Evolutionary conservation across 2,797 vertebrate species (phyloP).

Genomic region (Heliangelus exortis): DNA sequence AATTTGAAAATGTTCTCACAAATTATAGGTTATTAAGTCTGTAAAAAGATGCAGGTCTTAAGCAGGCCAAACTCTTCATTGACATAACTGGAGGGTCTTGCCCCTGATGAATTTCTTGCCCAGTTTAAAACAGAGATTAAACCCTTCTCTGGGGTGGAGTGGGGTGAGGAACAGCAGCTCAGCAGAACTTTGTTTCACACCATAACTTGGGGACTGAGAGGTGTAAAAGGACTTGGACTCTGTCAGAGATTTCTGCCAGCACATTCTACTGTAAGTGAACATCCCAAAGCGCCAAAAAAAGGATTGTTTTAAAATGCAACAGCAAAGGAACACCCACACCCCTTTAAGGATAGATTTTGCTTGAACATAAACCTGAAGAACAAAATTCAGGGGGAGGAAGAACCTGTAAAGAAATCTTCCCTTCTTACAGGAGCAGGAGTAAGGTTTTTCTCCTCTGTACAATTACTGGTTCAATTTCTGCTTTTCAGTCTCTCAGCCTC

Average conservation of each 20-base stretch:
- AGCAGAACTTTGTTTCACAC: neutral
- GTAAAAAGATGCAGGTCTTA: neutral
- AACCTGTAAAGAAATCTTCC: neutral
- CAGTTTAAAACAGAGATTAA: conserved; percentile 23
- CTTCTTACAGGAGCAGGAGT: rapidly evolving
- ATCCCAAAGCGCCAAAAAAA: neutral
- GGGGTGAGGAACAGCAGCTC: neutral
- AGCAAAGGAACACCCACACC: neutral
- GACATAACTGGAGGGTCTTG: neutral
- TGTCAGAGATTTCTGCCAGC: neutral
- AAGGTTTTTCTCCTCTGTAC: neutral
- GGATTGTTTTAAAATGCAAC: neutral
- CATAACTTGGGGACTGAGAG: neutral
- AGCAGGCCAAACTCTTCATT: neutral
- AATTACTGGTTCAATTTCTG: neutral
- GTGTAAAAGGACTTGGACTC: neutral
- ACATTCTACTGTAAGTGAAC: neutral
- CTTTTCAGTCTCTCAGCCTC: neutral
- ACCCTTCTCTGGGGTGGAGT: neutral
- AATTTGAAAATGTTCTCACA: conserved; percentile 39
- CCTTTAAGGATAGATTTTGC: neutral
- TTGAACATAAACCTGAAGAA: neutral
- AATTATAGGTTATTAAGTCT: conserved; percentile 38
- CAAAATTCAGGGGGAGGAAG: neutral
- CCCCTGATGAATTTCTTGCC: neutral